Evolutionary conservation across 2,113 vertebrate species (phyloP).

Genomic region (Anarhynchus alexandrinus): DNA sequence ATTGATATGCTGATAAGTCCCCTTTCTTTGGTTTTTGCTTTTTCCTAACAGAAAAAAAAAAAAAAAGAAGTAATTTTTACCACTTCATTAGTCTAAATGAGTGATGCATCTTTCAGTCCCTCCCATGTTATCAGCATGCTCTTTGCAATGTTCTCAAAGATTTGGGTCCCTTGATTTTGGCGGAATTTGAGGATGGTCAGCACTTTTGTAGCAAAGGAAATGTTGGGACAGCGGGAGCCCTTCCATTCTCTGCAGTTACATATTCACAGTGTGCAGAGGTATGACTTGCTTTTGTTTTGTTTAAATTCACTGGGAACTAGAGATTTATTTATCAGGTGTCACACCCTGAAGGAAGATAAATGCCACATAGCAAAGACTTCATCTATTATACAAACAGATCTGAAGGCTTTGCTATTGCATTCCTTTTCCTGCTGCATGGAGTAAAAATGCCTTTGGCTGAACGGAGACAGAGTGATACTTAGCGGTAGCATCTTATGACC

Average conservation of each 20-base stretch:
- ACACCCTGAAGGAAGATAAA: conserved; percentile 28
- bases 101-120: neutral
- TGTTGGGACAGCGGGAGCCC: neutral
- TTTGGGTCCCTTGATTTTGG: neutral
- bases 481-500: conserved; percentile 23
- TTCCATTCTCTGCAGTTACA: neutral
- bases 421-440: neutral
- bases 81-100: neutral
- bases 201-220: neutral
- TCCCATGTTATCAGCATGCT: neutral
- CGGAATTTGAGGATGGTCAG: neutral
- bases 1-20: neutral
- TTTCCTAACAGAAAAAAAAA: neutral
- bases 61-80: neutral
- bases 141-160: neutral
- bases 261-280: neutral
- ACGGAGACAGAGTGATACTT: neutral
- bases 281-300: conserved; percentile 21
- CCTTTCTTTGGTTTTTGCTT: neutral
- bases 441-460: neutral
- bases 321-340: conserved; percentile 53
- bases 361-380: neutral
- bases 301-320: conserved; percentile 4
- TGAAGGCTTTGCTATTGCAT: neutral
- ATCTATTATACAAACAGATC: conserved; percentile 25